Percentiles rank a stretch among this genome's conserved stretches.
Conservation (phyloP, 2,888 invertebrate genomes). For the Sphecodes monilicornis region DNA sequence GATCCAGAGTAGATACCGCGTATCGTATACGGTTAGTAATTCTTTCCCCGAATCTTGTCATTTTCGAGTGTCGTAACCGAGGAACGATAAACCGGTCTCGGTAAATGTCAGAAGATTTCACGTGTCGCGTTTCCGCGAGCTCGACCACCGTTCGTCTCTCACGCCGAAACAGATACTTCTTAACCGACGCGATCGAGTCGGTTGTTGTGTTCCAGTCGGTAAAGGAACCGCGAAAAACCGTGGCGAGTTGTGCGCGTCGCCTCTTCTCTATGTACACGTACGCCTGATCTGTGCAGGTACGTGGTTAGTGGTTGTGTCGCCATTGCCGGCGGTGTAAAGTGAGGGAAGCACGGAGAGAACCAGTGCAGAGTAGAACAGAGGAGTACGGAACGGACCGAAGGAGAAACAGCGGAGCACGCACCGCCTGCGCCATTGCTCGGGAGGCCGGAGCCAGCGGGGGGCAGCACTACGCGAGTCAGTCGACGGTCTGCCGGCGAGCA, state of each 20-base stretch:
- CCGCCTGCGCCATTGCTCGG: conserved; percentile 30
- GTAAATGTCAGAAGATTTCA: background rate
- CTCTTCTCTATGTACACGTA: background rate
- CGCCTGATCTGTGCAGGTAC: conserved; percentile 4
- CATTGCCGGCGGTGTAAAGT: conserved; percentile 49
- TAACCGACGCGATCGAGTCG: background rate
- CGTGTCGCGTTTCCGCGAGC: background rate
- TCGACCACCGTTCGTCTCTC: background rate
- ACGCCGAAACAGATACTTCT: background rate
- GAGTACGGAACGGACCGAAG: background rate
- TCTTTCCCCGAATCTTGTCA: no score
- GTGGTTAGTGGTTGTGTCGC: conserved; percentile 43
- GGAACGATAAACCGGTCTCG: background rate
- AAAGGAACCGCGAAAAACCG: conserved; percentile 11
- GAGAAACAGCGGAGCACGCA: background rate
- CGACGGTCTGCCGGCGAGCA: conserved; percentile 82
- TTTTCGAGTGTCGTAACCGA: background rate
- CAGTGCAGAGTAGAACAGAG: background rate
- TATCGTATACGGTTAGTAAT: background rate
- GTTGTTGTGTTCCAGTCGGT: background rate
- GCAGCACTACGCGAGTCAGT: conserved; percentile 83
- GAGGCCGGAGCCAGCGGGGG: conserved; percentile 12
- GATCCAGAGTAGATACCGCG: background rate
- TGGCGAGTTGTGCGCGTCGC: background rate
- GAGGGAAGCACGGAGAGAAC: background rate